These are phyloP conservation scores for Mionectes macconnelli DNA, from an alignment of 2,113 vertebrate genomes.

Conservation along the genomic window DNA sequence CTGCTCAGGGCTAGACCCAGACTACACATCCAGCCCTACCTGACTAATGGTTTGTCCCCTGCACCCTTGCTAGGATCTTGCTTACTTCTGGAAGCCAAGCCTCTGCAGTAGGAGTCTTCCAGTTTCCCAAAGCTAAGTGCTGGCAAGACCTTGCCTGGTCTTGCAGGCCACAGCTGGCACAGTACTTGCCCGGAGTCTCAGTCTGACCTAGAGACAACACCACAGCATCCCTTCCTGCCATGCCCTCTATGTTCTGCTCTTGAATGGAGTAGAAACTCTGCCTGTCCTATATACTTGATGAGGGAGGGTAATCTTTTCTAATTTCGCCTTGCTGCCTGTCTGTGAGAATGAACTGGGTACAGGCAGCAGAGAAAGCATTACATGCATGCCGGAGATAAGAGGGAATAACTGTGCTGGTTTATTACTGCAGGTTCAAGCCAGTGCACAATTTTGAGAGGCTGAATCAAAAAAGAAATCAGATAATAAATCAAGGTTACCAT, in stretches of 20 bases:
- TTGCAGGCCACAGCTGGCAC: background rate
- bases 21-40: background rate
- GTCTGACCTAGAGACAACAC: rapidly evolving
- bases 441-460: slow-evolving; percentile 30
- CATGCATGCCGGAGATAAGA: background rate
- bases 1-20: background rate
- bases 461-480: slow-evolving; percentile 58
- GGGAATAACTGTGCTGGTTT: slow-evolving; percentile 38
- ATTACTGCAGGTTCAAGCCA: slow-evolving; percentile 50
- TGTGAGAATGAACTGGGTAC: background rate
- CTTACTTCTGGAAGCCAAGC: background rate
- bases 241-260: background rate
- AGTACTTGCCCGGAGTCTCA: background rate
- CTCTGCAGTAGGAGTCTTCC: background rate
- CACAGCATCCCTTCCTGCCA: background rate
- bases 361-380: slow-evolving; percentile 9
- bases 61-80: background rate
- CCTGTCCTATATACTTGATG: background rate
- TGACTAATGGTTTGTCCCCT: background rate
- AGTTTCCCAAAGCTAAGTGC: background rate
- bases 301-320: background rate
- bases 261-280: background rate
- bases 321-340: slow-evolving; percentile 23
- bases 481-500: slow-evolving; percentile 57
- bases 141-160: background rate